A percentile compares a stretch with the other conserved stretches of the same genome.
Evolutionary conservation across 2,113 vertebrate species (phyloP).

Genomic region (Clarias batrachus): DNA sequence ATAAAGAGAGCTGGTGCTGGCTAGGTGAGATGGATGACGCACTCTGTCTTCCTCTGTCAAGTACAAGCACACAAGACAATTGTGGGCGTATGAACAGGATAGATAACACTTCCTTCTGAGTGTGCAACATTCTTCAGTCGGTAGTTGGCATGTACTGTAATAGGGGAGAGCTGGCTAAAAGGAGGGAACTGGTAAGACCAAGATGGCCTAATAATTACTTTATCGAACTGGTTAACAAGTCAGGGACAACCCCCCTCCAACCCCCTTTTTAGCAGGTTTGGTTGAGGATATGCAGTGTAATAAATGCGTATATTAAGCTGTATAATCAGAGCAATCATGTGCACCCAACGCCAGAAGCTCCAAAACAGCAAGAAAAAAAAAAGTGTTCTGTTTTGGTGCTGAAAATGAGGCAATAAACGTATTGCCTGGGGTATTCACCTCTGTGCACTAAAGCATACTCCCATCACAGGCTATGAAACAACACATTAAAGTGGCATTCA

Average conservation of each 20-base stretch:
- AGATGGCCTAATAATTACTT: background rate
- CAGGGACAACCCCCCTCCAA: background rate
- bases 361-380: background rate
- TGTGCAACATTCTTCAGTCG: background rate
- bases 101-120: background rate
- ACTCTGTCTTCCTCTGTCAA: background rate
- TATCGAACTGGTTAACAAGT: background rate
- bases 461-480: background rate
- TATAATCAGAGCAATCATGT: background rate
- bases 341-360: background rate
- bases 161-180: background rate
- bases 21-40: background rate
- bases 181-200: background rate
- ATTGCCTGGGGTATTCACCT: background rate
- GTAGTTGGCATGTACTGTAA: background rate
- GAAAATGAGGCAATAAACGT: background rate
- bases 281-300: background rate
- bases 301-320: background rate
- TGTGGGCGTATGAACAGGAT: background rate
- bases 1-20: background rate
- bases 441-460: background rate
- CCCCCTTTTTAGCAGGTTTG: background rate
- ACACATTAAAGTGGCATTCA: background rate
- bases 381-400: background rate
- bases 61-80: background rate